Percentiles rank a stretch among this genome's conserved stretches.
Conservation (phyloP, 2,113 vertebrate genomes). For the Oryzias celebensis region DNA sequence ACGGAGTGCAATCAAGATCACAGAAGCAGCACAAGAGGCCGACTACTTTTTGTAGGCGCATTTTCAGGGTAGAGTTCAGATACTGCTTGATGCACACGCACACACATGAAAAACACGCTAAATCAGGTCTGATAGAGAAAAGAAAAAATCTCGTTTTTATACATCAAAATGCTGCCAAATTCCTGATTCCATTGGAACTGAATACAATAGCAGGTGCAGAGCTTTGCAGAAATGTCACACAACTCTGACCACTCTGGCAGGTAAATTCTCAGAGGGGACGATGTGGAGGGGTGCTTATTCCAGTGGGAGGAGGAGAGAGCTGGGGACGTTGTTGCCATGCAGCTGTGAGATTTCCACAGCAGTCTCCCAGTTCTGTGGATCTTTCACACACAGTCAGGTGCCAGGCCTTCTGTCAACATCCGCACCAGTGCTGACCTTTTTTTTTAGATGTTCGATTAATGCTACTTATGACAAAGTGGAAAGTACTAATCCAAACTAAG, state of each 20-base stretch:
- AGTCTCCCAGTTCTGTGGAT: neutral
- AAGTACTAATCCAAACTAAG: neutral
- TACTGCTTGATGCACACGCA: slow-evolving; percentile 28
- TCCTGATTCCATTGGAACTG: slow-evolving; percentile 34
- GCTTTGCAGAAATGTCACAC: slow-evolving; percentile 55
- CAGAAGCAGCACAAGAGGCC: neutral
- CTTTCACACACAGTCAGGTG: slow-evolving; percentile 10
- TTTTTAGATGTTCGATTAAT: no score
- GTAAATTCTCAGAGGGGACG: slow-evolving; percentile 18
- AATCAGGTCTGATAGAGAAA: slow-evolving; percentile 1
- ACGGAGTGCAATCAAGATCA: neutral
- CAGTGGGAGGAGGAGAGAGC: slow-evolving; percentile 8
- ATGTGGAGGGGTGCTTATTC: slow-evolving; percentile 7
- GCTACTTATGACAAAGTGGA: no score
- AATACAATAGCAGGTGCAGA: slow-evolving; percentile 7
- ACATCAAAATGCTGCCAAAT: slow-evolving; percentile 31
- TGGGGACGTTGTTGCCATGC: slow-evolving; percentile 26
- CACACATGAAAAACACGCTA: slow-evolving; percentile 25
- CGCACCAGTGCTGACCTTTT: no score
- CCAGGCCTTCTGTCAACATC: slow-evolving; percentile 19
- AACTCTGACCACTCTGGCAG: slow-evolving; percentile 33
- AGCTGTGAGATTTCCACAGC: slow-evolving; percentile 36
- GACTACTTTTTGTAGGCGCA: slow-evolving; percentile 19
- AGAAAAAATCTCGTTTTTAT: slow-evolving; percentile 8
- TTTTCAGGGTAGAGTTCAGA: slow-evolving; percentile 6